Evolutionary conservation across 2,113 vertebrate species (phyloP).

Genomic region (Brachypodius melanocephalos): DNA sequence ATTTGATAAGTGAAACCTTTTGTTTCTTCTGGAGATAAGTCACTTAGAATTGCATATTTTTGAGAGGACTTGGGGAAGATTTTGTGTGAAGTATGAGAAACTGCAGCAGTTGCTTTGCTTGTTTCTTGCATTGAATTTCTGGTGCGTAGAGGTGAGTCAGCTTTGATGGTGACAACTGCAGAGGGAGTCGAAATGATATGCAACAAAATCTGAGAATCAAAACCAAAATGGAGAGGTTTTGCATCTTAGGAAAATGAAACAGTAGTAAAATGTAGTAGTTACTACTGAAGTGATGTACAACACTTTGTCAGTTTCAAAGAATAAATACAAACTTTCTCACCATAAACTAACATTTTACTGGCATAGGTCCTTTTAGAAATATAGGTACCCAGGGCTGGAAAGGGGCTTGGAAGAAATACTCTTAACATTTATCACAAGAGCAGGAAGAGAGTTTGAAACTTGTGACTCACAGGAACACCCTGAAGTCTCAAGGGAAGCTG

Average conservation of each 20-base stretch:
- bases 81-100: background rate
- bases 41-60: background rate
- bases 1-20: background rate
- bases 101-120: background rate
- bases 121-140: background rate
- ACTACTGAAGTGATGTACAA: background rate
- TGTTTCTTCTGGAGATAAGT: background rate
- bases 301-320: background rate
- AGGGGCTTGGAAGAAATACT: background rate
- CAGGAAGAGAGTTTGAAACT: background rate
- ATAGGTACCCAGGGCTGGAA: background rate
- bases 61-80: background rate
- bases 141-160: background rate
- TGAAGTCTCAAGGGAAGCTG: background rate
- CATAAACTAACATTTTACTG: background rate
- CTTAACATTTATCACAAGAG: background rate
- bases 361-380: background rate
- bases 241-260: background rate
- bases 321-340: background rate
- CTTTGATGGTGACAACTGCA: background rate
- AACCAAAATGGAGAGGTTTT: background rate
- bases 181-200: background rate
- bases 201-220: background rate
- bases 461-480: rapidly evolving
- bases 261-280: background rate